Percentiles rank a stretch among this genome's conserved stretches.
Evolutionary conservation across 2,797 vertebrate species (phyloP).

Genomic region (Emys orbicularis): DNA sequence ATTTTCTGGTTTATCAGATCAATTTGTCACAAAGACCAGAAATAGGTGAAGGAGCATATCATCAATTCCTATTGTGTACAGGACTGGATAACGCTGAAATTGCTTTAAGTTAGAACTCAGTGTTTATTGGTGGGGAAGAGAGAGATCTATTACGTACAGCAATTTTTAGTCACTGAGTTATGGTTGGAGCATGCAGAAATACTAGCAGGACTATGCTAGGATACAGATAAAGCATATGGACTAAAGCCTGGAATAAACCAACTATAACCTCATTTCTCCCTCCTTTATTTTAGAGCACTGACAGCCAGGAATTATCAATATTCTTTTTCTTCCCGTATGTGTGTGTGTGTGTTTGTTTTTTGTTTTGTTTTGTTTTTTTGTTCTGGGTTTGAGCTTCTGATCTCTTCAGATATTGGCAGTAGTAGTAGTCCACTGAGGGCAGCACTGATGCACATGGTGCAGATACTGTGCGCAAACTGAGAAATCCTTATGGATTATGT

Average conservation of each 20-base stretch:
- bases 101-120: constrained; percentile 69
- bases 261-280: constrained; percentile 1
- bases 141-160: constrained; percentile 34
- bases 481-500: background rate
- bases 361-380: background rate
- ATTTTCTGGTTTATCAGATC: constrained; percentile 79
- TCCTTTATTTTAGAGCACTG: constrained; percentile 12
- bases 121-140: constrained; percentile 47
- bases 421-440: background rate
- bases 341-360: no score
- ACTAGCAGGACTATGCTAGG: constrained; percentile 15
- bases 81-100: constrained; percentile 66
- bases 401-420: background rate
- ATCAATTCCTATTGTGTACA: constrained; percentile 73
- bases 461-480: background rate
- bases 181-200: constrained; percentile 30
- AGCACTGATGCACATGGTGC: background rate
- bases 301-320: background rate
- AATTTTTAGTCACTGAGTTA: constrained; percentile 48
- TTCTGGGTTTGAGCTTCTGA: background rate
- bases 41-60: constrained; percentile 73
- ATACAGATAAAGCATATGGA: constrained; percentile 3
- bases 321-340: background rate
- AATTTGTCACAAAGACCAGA: constrained; percentile 72
- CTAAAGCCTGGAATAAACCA: background rate